A percentile compares a stretch with the other conserved stretches of the same genome.
These are phyloP conservation scores for Epiblema foenella DNA, from an alignment of 2,888 invertebrate genomes.

Conservation along the genomic window DNA sequence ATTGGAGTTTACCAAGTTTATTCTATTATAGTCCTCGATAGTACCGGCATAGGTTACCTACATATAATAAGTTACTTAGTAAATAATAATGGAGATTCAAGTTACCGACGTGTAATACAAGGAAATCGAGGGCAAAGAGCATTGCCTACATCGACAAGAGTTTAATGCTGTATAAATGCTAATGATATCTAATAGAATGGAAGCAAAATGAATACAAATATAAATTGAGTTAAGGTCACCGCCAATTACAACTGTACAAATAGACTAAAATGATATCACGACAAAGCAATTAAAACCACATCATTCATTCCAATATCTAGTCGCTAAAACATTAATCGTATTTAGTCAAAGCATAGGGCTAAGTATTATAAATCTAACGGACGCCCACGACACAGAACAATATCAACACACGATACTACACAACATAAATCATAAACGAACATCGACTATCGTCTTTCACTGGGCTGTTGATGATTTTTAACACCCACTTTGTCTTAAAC, in stretches of 20 bases:
- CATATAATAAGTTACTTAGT: not conserved
- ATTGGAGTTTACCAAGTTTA: not conserved
- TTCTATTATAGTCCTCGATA: not conserved
- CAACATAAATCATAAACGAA: conserved; percentile 78
- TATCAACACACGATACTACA: conserved; percentile 73
- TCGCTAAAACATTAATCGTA: conserved; percentile 50
- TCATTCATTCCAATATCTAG: conserved; percentile 28
- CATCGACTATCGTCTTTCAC: conserved; percentile 78
- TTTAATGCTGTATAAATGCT: not conserved
- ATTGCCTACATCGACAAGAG: not conserved
- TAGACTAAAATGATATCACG: conserved; percentile 9
- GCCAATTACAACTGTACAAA: conserved; percentile 11
- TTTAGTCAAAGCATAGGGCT: conserved; percentile 65
- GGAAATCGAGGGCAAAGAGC: too few species aligned
- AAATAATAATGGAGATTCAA: not conserved
- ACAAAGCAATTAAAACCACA: conserved; percentile 34
- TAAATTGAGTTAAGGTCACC: not conserved
- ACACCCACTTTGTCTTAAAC: conserved; percentile 79
- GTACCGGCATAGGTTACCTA: too few species aligned
- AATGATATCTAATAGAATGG: too few species aligned
- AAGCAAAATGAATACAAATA: not conserved
- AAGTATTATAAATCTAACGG: conserved; percentile 75
- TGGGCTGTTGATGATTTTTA: conserved; percentile 79
- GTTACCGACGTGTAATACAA: not conserved
- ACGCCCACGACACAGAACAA: conserved; percentile 78